These are phyloP conservation scores for Scaeva pyrastri DNA, from an alignment of 2,888 invertebrate genomes.

Conservation along the genomic window DNA sequence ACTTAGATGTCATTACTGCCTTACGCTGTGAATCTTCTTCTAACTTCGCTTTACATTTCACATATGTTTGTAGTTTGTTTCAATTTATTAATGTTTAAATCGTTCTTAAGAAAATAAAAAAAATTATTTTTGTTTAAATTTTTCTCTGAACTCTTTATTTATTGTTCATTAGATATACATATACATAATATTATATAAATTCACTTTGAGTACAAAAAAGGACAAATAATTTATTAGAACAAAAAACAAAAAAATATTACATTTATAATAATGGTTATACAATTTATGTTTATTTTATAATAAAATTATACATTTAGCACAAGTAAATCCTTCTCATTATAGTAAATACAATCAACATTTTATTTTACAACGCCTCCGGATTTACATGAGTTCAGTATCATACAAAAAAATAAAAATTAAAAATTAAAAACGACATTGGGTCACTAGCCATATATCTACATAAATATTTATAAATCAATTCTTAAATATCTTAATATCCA, in stretches of 20 bases:
- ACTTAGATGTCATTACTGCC: too few relatives aligned
- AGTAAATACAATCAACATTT: background rate
- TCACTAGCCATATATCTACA: slow-evolving; percentile 70
- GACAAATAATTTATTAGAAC: slow-evolving; percentile 53
- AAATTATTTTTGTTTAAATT: slow-evolving; percentile 18
- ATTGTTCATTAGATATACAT: slow-evolving; percentile 48
- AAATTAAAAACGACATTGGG: slow-evolving; percentile 69
- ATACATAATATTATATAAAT: slow-evolving; percentile 22
- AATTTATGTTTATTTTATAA: slow-evolving; percentile 32
- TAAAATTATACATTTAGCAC: slow-evolving; percentile 49
- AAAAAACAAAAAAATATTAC: slow-evolving; percentile 35
- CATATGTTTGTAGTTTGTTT: too few relatives aligned
- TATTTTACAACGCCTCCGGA: slow-evolving; percentile 2
- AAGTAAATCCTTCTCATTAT: slow-evolving; percentile 17
- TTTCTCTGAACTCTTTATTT: slow-evolving; percentile 71
- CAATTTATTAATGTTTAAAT: too few relatives aligned
- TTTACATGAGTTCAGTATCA: slow-evolving; percentile 51
- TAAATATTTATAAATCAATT: slow-evolving; percentile 46
- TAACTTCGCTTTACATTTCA: background rate
- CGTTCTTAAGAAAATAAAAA: too few relatives aligned
- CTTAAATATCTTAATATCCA: slow-evolving; percentile 65
- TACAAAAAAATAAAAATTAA: background rate
- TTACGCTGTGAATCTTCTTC: too few relatives aligned
- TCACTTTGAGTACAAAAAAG: slow-evolving; percentile 69
- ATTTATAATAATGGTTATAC: slow-evolving; percentile 26